Conservation (phyloP, 2,797 vertebrate genomes). For the Thalassophryne amazonica region DNA sequence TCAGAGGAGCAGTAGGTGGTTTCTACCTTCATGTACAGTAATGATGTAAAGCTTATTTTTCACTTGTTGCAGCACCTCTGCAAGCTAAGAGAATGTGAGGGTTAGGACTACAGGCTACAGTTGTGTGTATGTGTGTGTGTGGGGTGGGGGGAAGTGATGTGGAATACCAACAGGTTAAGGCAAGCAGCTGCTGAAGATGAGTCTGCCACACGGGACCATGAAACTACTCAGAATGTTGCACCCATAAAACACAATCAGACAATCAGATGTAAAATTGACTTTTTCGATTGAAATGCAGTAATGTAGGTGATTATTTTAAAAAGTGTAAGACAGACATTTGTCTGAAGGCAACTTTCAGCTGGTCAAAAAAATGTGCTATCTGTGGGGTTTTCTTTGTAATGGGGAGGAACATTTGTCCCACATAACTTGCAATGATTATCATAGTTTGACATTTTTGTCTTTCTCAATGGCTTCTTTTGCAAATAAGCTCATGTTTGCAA, state of each 20-base stretch:
- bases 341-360: neutral
- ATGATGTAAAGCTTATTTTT: no score
- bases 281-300: no score
- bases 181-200: conserved; percentile 41
- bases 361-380: conserved; percentile 5
- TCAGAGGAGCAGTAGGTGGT: no score
- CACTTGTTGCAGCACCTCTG: no score
- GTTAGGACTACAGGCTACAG: no score
- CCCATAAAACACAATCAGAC: no score
- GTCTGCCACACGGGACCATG: neutral
- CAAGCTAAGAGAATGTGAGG: no score
- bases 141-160: conserved; percentile 4
- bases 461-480: conserved; percentile 45
- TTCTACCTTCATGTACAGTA: no score
- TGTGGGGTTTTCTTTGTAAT: conserved; percentile 11
- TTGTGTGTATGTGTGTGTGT: neutral
- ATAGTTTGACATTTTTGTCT: conserved; percentile 49
- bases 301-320: no score
- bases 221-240: no score
- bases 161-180: conserved; percentile 62
- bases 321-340: no score
- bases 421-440: conserved; percentile 52
- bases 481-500: conserved; percentile 10
- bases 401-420: conserved; percentile 36
- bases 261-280: no score